Evolutionary conservation across 1,140 invertebrate genomes (phyloP).

Genomic region (Brachionus paranguensis): DNA sequence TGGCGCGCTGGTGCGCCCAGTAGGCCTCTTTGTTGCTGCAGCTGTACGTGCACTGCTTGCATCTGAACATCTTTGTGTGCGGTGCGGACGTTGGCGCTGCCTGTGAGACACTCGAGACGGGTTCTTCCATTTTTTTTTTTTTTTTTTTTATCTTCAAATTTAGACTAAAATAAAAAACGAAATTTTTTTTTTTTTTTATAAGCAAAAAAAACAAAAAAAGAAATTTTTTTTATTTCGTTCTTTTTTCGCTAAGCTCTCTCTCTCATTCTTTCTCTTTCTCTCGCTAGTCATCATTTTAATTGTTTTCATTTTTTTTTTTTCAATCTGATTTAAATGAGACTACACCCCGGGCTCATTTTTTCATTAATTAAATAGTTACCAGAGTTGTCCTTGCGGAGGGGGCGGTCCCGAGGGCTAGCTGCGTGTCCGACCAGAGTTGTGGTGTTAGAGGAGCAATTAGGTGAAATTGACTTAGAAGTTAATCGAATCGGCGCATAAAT

Average conservation of each 20-base stretch:
- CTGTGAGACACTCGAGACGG: neutral
- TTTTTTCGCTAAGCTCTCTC: neutral
- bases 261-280: neutral
- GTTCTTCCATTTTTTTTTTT: constrained; percentile 29
- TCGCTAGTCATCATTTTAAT: constrained; percentile 32
- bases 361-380: constrained; percentile 11
- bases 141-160: neutral
- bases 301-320: constrained; percentile 20
- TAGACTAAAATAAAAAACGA: neutral
- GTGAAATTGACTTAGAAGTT: neutral
- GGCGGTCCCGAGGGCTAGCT: neutral
- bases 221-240: constrained; percentile 2
- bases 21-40: constrained; percentile 62
- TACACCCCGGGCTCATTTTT: neutral
- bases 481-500: neutral
- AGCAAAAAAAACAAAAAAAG: neutral
- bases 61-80: constrained; percentile 28
- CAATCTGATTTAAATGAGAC: constrained; percentile 31
- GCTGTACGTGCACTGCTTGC: constrained; percentile 15
- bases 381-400: neutral
- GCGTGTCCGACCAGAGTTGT: neutral
- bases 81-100: neutral
- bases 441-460: neutral
- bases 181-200: neutral
- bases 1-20: constrained; percentile 76